Conservation (phyloP, 2,113 vertebrate genomes). For the Malurus cyaneus region DNA sequence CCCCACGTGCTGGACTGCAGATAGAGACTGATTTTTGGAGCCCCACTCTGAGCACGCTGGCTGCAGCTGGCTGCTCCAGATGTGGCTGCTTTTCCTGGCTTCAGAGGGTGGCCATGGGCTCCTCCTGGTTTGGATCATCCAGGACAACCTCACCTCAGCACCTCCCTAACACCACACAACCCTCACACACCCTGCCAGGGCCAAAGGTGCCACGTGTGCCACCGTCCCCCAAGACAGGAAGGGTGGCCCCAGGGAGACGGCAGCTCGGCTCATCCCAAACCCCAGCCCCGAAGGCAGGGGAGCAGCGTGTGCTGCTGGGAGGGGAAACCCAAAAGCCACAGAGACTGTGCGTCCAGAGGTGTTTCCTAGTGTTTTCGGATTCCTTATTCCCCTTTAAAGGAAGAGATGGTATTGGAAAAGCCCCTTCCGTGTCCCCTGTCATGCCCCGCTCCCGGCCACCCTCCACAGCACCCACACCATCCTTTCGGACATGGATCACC, state of each 20-base stretch:
- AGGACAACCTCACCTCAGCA: neutral
- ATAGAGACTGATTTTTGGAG: neutral
- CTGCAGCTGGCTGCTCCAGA: neutral
- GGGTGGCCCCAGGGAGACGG: neutral
- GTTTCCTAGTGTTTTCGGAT: conserved; percentile 65
- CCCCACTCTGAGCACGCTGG: accelerated
- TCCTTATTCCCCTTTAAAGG: conserved; percentile 95
- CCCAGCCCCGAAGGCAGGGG: neutral
- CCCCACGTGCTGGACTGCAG: neutral
- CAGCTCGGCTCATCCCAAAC: neutral
- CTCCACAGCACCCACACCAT: conserved; percentile 73
- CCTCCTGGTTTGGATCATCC: neutral
- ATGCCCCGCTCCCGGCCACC: conserved; percentile 68
- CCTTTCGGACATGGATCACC: conserved; percentile 97
- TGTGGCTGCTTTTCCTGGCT: neutral
- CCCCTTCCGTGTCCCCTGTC: conserved; percentile 90
- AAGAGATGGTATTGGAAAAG: conserved; percentile 91
- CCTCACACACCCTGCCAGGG: accelerated
- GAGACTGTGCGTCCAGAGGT: conserved; percentile 40
- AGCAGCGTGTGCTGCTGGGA: neutral
- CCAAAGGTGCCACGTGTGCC: neutral
- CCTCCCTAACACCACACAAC: neutral
- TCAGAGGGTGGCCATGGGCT: neutral
- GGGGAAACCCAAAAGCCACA: conserved; percentile 73
- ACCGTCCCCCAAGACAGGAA: neutral